Evolutionary conservation across 2,888 invertebrate species (phyloP), one percentile per base, ranked within the genome.

Genomic region (Altica lythri): DNA sequence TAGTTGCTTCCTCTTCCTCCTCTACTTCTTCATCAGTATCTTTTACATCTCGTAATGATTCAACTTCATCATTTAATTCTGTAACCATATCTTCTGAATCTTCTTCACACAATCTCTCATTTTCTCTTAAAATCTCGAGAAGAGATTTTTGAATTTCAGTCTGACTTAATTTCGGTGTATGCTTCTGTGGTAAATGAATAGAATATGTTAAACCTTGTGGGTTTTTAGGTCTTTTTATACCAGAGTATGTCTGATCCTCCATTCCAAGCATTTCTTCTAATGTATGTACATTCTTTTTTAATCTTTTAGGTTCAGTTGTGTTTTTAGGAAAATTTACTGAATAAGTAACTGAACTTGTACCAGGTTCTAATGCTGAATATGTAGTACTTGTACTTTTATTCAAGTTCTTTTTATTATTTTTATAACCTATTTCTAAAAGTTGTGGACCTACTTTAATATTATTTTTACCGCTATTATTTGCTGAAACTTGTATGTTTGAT

Each of bases 371-470:
- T 19, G 63, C 56, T 27, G 52, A 61, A 48, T 62, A 63, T n/a
- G 55, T 44, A 18, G 49, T 38, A 32, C 48, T 52, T 13, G 40
- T 56, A 40, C 18, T 22, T 25, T 52, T 37, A 30, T 56, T 57
- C 48, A 27, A 27, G 2, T 27, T 3, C 22, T 19, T 22, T 51
- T 62, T 61, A n/a, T 37, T 35, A 29, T 49, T 38, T 35, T 50
- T 38, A 45, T 62, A 55, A 18, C 57, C 66, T 17, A 66, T 49
- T 50, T 66, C 63, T 57, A 66, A 58, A 22, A 65, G 53, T 38
- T 58, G 57, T n/a, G 66, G 66, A 5, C 63, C 61, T 4, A 57
- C 50, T 52, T 59, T 60, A 8, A 66, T 34, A 55, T 57, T 61
- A n/a, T 45, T 37, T 2, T 17, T 10, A 37, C 59, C 58, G 6